Evolutionary conservation across 2,113 vertebrate genomes (phyloP), one percentile per base, ranked within the genome.

Genomic region (Ageneiosus marmoratus): DNA sequence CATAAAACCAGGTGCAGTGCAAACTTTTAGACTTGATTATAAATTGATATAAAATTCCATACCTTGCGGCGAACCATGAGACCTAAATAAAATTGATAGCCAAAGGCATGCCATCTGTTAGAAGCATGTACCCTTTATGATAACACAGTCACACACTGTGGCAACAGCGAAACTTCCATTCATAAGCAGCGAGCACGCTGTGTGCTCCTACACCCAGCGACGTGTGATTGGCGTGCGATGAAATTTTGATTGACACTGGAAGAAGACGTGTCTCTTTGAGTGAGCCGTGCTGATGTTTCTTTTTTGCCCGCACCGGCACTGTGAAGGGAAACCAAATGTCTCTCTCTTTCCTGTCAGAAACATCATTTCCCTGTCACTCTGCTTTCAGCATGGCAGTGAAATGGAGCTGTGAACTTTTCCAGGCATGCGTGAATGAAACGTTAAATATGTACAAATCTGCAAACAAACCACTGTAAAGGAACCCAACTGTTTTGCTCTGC

Each of bases 391-490:
- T 78, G 58, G 16, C 63, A 44, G 69, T 65, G 70, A 84, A 80
- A 86, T 81, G 79, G 56, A 86, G 83, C 84, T 85, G 86, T 87
- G 81, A 88, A 75, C 72, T 83, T 86, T 86, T 74, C 55, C 55
- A 77, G 80, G 62, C 78, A 65, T 53, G 69, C 55, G 82, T 65
- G 76, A 86, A 85, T 32, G 37, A 78, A 86, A 77, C 76, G 46
- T 77, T 84, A 78, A 87, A 86, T 79, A 86, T 29, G 37, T 77
- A 87, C 67, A 77, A 83, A 84, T 88, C 83, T 78, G 65, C 86
- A 88, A 91, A 90, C 88, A 88, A 86, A 89, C 86, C 85, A 55
- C 81, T 82, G 53, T 75, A 24, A 55, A 88, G 82, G 22, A 65
- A 27, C 20, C 77, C 53, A 74, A 65, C 76, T 86, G 87, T 87